Conservation (phyloP, 1,140 invertebrate species). For the Protaetia brevitarsis region DNA sequence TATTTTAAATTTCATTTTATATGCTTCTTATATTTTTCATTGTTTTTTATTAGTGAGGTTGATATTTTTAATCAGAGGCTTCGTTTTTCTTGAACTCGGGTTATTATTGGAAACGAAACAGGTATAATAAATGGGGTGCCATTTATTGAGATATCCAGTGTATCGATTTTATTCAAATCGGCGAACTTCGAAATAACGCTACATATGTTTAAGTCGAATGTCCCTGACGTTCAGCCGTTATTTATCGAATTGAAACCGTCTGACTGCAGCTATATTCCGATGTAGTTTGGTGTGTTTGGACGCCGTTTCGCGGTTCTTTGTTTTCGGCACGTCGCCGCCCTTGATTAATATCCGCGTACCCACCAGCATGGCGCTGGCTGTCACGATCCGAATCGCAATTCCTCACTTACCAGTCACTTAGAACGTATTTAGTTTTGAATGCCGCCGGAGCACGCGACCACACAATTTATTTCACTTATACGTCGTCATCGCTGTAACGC, state of each 20-base stretch:
- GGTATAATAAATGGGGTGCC: too few relatives aligned
- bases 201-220: too few relatives aligned
- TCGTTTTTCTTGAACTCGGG: too few relatives aligned
- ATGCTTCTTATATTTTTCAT: too few relatives aligned
- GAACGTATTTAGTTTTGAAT: constrained; percentile 17
- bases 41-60: too few relatives aligned
- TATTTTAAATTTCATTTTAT: too few relatives aligned
- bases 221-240: too few relatives aligned
- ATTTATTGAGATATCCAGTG: too few relatives aligned
- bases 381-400: constrained; percentile 11
- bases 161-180: too few relatives aligned
- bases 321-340: background rate
- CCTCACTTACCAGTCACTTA: constrained; percentile 11
- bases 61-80: too few relatives aligned
- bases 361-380: constrained; percentile 7
- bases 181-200: too few relatives aligned
- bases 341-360: background rate
- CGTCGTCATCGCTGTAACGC: background rate
- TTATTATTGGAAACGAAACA: too few relatives aligned
- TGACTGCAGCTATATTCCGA: background rate
- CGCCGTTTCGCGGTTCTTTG: background rate
- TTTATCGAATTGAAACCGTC: background rate
- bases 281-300: background rate
- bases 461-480: constrained; percentile 13
- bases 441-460: background rate